Conservation (phyloP, 2,888 invertebrate genomes). For the Parnassius mnemosyne region DNA sequence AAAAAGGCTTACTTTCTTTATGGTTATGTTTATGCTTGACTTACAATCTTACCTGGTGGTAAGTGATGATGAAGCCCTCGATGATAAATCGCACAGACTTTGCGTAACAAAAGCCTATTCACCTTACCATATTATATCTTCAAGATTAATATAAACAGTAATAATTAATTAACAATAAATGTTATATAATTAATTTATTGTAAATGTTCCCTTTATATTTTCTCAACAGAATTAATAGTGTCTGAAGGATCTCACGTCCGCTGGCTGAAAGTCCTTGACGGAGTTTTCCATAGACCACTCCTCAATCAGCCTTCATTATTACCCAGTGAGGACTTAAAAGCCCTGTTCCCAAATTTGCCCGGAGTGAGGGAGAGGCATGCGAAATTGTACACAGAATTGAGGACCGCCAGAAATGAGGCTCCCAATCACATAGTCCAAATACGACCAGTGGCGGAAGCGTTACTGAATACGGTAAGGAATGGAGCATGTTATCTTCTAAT, state of each 20-base stretch:
- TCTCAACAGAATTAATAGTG: conserved; percentile 84
- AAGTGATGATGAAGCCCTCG: too few species aligned
- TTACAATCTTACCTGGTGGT: too few species aligned
- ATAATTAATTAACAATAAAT: too few species aligned
- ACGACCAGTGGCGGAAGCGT: conserved; percentile 61
- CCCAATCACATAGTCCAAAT: conserved; percentile 53
- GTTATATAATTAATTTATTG: too few species aligned
- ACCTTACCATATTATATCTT: too few species aligned
- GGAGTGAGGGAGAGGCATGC: conserved; percentile 82
- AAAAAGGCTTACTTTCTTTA: too few species aligned
- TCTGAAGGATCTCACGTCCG: conserved; percentile 94
- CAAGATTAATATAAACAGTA: too few species aligned
- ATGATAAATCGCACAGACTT: too few species aligned
- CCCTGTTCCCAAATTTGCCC: conserved; percentile 92
- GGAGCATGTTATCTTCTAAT: too few species aligned
- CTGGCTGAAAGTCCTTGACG: conserved; percentile 91
- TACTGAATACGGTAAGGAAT: conserved; percentile 59
- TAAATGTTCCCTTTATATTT: background rate
- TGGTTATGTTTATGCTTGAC: too few species aligned
- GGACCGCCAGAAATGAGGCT: conserved; percentile 44
- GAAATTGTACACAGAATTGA: conserved; percentile 57
- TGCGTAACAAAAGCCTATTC: too few species aligned
- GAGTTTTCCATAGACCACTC: conserved; percentile 91
- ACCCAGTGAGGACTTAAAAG: conserved; percentile 86
- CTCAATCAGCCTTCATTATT: conserved; percentile 82